Percentiles rank a stretch among this genome's conserved stretches.
phyloP scores from a whole-genome alignment of 1,140 invertebrate species.

The Battus philenor region DNA sequence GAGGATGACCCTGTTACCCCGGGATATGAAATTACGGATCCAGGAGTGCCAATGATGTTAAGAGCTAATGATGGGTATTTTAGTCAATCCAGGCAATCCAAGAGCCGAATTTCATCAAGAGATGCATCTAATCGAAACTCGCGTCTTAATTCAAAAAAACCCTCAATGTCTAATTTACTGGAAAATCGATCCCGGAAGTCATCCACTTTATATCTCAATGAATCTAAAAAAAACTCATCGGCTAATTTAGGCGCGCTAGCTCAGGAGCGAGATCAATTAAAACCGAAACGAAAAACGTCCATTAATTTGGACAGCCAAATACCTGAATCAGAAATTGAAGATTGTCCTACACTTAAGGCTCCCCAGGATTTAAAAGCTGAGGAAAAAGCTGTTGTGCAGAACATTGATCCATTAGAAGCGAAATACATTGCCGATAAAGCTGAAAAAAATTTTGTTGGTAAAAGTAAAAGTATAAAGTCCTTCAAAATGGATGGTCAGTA shows the following conservation, averaged over 20 bases:
- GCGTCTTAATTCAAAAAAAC: constrained; percentile 60
- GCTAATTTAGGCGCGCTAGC: constrained; percentile 52
- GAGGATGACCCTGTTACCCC: constrained; percentile 78
- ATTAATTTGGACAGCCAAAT: constrained; percentile 61
- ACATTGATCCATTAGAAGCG: constrained; percentile 55
- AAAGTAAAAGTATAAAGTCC: constrained; percentile 60
- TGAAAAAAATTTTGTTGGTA: constrained; percentile 50
- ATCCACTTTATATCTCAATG: constrained; percentile 63
- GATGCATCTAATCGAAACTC: constrained; percentile 57
- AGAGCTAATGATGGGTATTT: constrained; percentile 81
- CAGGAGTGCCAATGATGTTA: constrained; percentile 80
- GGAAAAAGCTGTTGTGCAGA: constrained; percentile 64
- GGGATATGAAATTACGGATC: constrained; percentile 81
- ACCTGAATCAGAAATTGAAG: constrained; percentile 69
- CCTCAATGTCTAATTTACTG: constrained; percentile 63
- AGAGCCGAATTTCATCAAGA: constrained; percentile 66
- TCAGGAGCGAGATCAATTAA: constrained; percentile 50
- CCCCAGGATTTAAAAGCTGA: constrained; percentile 72
- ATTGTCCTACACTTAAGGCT: constrained; percentile 68
- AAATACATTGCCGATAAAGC: constrained; percentile 56
- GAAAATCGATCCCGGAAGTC: constrained; percentile 66
- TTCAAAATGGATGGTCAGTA: constrained; percentile 65
- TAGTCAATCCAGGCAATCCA: constrained; percentile 66
- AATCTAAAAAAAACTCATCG: constrained; percentile 67
- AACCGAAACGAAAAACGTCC: constrained; percentile 64